Evolutionary conservation across 2,797 vertebrate genomes (phyloP).

Genomic region (Trichosurus vulpecula): DNA sequence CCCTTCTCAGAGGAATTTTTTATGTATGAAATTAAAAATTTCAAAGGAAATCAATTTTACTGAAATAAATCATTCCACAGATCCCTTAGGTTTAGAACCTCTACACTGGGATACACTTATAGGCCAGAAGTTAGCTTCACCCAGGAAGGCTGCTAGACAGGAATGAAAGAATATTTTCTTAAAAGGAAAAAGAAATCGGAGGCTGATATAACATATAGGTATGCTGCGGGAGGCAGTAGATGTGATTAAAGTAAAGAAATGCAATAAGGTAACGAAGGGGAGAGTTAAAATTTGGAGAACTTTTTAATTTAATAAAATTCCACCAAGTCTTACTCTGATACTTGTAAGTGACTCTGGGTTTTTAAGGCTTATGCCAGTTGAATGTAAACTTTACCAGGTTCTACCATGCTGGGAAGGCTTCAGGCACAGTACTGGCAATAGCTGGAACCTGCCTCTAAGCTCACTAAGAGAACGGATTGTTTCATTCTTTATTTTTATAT

Average conservation of each 20-base stretch:
- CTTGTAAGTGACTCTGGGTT: background rate
- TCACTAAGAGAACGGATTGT: background rate
- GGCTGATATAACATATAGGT: background rate
- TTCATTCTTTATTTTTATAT: background rate
- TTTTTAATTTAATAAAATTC: background rate
- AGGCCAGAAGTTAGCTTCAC: background rate
- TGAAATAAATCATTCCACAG: background rate
- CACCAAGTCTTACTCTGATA: background rate
- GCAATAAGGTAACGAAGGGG: no score
- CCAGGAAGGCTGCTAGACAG: background rate
- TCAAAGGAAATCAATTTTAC: background rate
- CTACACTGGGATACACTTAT: background rate
- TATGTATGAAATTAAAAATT: background rate
- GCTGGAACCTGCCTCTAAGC: background rate
- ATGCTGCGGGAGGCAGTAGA: background rate
- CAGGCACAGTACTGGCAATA: background rate
- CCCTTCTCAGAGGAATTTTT: background rate
- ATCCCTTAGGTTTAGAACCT: background rate
- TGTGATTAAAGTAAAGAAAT: background rate
- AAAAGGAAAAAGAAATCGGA: background rate
- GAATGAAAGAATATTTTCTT: background rate
- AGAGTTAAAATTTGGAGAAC: background rate
- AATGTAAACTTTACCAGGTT: background rate
- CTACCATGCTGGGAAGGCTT: background rate
- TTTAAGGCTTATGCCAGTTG: background rate